phyloP scores from a whole-genome alignment of 2,113 vertebrate genomes.

The Pterophyllum scalare region DNA sequence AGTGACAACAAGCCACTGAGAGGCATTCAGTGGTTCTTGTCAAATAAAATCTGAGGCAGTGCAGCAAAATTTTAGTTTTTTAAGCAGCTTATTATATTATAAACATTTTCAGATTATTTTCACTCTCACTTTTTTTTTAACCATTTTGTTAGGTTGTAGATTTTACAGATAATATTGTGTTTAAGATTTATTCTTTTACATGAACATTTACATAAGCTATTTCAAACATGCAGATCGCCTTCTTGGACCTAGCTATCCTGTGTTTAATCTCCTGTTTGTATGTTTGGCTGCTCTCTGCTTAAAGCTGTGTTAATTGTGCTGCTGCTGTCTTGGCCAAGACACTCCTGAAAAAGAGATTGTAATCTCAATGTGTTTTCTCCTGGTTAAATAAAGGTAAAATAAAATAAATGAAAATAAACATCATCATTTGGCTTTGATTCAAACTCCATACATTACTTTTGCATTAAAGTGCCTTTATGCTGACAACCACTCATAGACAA shows the following conservation, averaged over 20 bases:
- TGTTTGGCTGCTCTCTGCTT: too few relatives aligned
- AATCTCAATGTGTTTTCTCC: too few relatives aligned
- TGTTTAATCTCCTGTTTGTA: too few relatives aligned
- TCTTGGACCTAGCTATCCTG: too few relatives aligned
- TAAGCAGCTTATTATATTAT: neutral
- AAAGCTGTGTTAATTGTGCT: too few relatives aligned
- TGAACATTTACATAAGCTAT: neutral
- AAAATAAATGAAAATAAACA: too few relatives aligned
- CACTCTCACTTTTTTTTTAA: neutral
- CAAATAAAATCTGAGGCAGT: constrained; percentile 15
- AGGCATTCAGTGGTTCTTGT: constrained; percentile 33
- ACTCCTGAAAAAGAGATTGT: too few relatives aligned
- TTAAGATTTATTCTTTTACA: neutral
- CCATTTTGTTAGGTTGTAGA: neutral
- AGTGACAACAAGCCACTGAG: constrained; percentile 37
- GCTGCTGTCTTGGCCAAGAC: too few relatives aligned
- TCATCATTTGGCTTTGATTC: neutral
- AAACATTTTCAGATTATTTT: neutral
- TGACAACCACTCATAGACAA: neutral
- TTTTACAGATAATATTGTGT: neutral
- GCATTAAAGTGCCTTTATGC: too few relatives aligned
- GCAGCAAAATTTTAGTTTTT: neutral
- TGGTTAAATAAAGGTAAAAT: too few relatives aligned
- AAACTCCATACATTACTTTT: neutral
- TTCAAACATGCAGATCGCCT: neutral